A percentile compares a stretch with the other conserved stretches of the same genome.
phyloP scores from a whole-genome alignment of 2,888 invertebrate species.

The Bellardia pandia region DNA sequence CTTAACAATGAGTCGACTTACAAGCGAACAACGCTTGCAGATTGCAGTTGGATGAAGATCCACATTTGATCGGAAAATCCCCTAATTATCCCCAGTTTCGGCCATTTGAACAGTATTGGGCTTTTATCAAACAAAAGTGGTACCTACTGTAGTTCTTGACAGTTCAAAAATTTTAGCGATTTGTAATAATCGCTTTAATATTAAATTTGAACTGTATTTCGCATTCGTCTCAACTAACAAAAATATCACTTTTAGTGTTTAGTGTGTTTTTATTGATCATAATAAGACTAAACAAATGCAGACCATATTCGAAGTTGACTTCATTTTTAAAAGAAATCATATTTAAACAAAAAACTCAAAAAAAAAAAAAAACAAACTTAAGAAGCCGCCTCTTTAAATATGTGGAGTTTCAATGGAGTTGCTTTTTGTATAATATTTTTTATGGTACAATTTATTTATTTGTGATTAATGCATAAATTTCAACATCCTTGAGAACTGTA shows the following conservation, averaged over 20 bases:
- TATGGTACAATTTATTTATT: slow-evolving; percentile 66
- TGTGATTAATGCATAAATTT: slow-evolving; percentile 73
- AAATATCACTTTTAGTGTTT: background rate
- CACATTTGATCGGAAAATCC: no score
- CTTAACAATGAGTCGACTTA: no score
- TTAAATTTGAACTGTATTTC: background rate
- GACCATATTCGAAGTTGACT: slow-evolving; percentile 69
- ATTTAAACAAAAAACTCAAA: slow-evolving; percentile 42
- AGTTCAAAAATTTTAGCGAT: no score
- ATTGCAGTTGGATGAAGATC: no score
- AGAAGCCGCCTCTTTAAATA: slow-evolving; percentile 66
- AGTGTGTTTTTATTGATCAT: slow-evolving; percentile 50
- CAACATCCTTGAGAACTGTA: slow-evolving; percentile 73
- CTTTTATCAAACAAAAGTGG: no score
- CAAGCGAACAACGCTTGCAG: no score
- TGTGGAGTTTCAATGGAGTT: slow-evolving; percentile 59
- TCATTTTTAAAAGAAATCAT: slow-evolving; percentile 69
- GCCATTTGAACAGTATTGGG: no score
- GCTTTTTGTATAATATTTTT: slow-evolving; percentile 14
- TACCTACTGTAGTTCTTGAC: no score
- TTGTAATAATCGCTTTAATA: no score
- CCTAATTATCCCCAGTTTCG: no score
- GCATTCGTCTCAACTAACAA: slow-evolving; percentile 19
- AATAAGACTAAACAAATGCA: slow-evolving; percentile 45
- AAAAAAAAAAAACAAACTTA: slow-evolving; percentile 28